Conservation (phyloP, 2,797 vertebrate genomes). For the Antrozous pallidus region DNA sequence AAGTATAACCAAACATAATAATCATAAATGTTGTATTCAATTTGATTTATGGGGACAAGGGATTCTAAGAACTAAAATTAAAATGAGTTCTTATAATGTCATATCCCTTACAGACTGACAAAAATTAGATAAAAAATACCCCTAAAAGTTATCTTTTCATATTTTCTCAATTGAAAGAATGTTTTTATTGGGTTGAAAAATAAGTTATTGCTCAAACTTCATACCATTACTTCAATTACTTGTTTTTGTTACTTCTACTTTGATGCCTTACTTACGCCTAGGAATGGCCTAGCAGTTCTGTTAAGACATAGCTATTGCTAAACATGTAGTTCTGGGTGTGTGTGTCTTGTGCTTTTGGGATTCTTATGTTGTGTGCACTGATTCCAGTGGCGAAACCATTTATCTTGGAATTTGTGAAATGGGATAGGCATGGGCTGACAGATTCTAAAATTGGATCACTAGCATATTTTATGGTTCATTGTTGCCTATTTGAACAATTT, state of each 20-base stretch:
- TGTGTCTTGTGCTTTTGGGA: neutral
- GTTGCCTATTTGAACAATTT: neutral
- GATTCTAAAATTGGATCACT: neutral
- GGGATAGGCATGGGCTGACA: neutral
- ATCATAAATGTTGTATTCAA: neutral
- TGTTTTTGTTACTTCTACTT: neutral
- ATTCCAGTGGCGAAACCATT: neutral
- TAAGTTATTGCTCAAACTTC: neutral
- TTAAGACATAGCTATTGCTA: neutral
- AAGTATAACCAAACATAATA: neutral
- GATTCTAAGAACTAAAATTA: conserved; percentile 40
- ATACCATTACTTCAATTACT: neutral
- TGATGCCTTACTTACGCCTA: neutral
- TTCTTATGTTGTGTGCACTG: neutral
- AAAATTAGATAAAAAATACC: neutral
- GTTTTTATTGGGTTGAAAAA: neutral
- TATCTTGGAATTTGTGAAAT: neutral
- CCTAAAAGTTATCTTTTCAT: neutral
- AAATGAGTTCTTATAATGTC: conserved; percentile 8
- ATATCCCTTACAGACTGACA: neutral
- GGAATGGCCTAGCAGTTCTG: neutral
- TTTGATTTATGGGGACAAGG: neutral
- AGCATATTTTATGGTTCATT: neutral
- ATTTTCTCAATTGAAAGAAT: conserved; percentile 15
- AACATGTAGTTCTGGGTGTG: neutral